A percentile compares a stretch with the other conserved stretches of the same genome.
Conservation (phyloP, 2,113 vertebrate genomes). For the Etia nguti region DNA sequence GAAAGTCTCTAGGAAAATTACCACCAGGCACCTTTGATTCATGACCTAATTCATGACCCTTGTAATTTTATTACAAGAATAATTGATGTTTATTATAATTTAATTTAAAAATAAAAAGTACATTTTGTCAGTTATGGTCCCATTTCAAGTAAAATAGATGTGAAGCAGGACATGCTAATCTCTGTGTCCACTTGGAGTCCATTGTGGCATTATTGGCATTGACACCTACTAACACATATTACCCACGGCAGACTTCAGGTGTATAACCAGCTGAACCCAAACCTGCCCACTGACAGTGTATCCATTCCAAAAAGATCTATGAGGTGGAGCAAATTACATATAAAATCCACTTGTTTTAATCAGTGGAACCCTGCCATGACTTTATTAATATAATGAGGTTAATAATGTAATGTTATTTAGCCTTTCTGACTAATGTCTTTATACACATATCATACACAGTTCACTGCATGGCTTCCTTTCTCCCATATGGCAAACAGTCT, state of each 20-base stretch:
- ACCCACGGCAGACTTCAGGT: too few species aligned
- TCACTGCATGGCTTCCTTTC: background rate
- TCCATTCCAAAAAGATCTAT: too few species aligned
- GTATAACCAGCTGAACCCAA: background rate
- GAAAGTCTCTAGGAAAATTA: background rate
- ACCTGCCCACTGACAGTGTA: background rate
- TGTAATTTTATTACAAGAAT: background rate
- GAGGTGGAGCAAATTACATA: too few species aligned
- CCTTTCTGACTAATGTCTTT: too few species aligned
- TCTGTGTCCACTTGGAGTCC: background rate
- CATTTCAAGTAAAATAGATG: background rate
- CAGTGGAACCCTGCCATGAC: too few species aligned
- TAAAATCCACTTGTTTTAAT: too few species aligned
- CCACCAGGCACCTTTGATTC: background rate
- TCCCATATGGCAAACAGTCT: background rate
- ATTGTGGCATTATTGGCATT: too few species aligned
- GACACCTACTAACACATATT: too few species aligned
- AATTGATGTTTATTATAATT: background rate
- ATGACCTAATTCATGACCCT: background rate
- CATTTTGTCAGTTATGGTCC: background rate
- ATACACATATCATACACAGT: background rate
- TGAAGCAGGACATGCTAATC: background rate
- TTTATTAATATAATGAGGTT: too few species aligned
- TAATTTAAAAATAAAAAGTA: background rate
- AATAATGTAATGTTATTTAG: too few species aligned